These are phyloP conservation scores for Ctenosaura bakeri DNA, from an alignment of 2,797 vertebrate species.

Conservation along the genomic window DNA sequence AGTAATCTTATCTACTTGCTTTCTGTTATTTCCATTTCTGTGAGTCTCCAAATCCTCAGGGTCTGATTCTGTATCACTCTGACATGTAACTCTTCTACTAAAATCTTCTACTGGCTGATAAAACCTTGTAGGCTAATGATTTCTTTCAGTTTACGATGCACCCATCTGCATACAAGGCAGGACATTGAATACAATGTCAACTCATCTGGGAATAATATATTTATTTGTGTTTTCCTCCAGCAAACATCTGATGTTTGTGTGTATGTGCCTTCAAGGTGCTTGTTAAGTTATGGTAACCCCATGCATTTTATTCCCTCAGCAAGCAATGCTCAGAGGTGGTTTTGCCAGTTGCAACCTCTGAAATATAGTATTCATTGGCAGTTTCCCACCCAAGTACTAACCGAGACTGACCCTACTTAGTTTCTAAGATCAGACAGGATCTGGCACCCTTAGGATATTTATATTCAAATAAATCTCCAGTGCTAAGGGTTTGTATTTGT, in stretches of 20 bases:
- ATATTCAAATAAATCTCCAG: no score
- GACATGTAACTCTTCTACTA: conserved; percentile 51
- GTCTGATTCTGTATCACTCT: conserved; percentile 33
- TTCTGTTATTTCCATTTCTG: conserved; percentile 42
- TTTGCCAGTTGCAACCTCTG: no score
- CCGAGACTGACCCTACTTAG: no score
- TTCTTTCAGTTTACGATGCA: conserved; percentile 20
- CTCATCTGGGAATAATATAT: neutral
- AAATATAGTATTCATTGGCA: no score
- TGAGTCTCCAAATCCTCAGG: conserved; percentile 39
- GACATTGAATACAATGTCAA: neutral
- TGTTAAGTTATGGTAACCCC: no score
- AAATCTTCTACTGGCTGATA: conserved; percentile 59
- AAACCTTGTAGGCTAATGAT: conserved; percentile 23
- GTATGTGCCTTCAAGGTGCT: no score
- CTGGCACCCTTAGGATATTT: no score
- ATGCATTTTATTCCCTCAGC: no score
- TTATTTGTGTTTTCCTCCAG: neutral
- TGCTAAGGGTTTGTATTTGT: neutral
- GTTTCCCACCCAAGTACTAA: no score
- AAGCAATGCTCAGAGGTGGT: no score
- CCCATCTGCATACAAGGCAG: neutral
- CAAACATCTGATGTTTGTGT: neutral
- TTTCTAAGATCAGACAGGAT: no score
- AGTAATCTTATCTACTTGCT: conserved; percentile 59